Base-by-base conservation (phyloP, 2,888 invertebrate genomes). In the Athripsodes cinereus region DNA sequence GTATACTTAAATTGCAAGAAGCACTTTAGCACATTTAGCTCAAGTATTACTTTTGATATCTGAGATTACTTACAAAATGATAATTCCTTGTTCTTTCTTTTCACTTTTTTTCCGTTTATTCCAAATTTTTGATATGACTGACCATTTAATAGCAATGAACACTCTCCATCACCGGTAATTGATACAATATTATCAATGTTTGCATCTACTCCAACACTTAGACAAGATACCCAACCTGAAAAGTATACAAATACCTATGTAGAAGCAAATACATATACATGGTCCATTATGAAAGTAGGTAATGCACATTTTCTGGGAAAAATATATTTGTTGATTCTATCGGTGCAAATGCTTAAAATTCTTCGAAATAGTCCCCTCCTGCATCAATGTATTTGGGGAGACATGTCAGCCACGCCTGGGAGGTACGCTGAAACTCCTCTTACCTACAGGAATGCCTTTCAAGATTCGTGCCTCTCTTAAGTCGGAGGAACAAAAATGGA, bases 31-130 rank as follows among this genome's bases (percentile, higher is more conserved):
- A 10, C 16, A 46, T 16, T 16, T 11, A 6, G 6, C 5, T 8
- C 5, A n/a, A 19, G 20, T 10, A 11, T 49, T 20, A 8, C 49
- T 46, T 11, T 16, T 11, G 2, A 51, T 22, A n/a, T n/a, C n/a
- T n/a, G n/a, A n/a, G n/a, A n/a, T 26, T 40, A 60, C 59, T 60
- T 49, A 60, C 59, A 53, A 44, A 31, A 57, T 16, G 35, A 40
- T 18, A 44, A 21, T 13, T 53, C 53, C 21, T 53, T 40, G n/a
- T 47, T 51, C 18, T 19, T 22, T 22, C 40, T 48, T 13, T 47
- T 53, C 8, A 53, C 44, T 34, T 53, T 52, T 19, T 56, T 50
- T n/a, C 59, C 56, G 35, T 56, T 44, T 21, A 60, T 56, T 50
- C 59, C 59, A 26, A 60, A 40, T 18, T 53, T 52, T 19, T 60